Evolutionary conservation across 2,113 vertebrate genomes (phyloP).

Genomic region (Oryzias javanicus): DNA sequence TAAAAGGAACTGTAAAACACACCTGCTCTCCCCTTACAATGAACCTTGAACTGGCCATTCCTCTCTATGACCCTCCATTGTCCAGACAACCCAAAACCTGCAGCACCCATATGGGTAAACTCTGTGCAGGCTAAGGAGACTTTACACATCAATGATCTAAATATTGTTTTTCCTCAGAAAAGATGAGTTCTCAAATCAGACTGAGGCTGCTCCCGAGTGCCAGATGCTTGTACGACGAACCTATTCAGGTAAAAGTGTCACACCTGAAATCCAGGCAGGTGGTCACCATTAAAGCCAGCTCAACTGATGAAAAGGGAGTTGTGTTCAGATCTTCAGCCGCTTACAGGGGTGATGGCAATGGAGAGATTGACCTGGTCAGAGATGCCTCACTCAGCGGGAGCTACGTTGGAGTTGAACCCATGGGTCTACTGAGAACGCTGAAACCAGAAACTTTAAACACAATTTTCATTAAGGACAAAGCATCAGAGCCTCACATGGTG

Average conservation of each 20-base stretch:
- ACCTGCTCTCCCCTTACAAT: no score
- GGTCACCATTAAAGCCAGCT: conserved; percentile 48
- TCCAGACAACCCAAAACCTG: no score
- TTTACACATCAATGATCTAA: no score
- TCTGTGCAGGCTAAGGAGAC: no score
- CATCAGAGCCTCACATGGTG: conserved; percentile 40
- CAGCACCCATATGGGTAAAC: no score
- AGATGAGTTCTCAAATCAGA: conserved; percentile 12
- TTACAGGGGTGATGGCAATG: conserved; percentile 42
- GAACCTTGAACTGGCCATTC: no score
- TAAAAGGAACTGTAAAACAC: no score
- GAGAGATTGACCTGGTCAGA: conserved; percentile 43
- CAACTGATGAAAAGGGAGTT: conserved; percentile 9
- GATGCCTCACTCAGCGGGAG: conserved; percentile 50
- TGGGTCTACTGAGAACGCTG: conserved; percentile 59
- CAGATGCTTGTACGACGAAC: conserved; percentile 54
- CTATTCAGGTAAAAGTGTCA: conserved; percentile 38
- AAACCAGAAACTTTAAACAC: conserved; percentile 9
- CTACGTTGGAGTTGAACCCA: conserved; percentile 53
- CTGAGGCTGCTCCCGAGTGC: conserved; percentile 50
- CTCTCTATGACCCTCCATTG: no score
- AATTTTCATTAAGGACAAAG: conserved; percentile 7
- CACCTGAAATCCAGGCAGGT: conserved; percentile 46
- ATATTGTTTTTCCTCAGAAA: not conserved
- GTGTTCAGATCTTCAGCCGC: conserved; percentile 41